phyloP scores from a whole-genome alignment of 2,113 vertebrate genomes.

The Sarotherodon lohbergeri region DNA sequence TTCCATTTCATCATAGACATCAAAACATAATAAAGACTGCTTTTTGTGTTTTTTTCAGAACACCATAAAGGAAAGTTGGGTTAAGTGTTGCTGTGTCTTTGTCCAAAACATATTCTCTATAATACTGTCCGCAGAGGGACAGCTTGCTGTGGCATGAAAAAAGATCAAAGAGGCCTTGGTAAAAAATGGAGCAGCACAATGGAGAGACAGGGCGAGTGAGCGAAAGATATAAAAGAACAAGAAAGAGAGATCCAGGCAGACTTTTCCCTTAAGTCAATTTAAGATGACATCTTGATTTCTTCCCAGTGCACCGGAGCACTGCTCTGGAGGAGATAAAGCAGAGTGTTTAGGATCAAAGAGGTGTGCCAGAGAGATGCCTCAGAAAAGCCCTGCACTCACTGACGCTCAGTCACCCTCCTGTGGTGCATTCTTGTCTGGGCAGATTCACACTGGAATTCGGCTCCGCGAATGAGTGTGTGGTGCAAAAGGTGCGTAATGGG shows the following conservation, averaged over 20 bases:
- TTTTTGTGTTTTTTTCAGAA: constrained; percentile 4
- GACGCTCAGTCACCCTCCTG: constrained; percentile 51
- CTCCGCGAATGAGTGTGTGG: neutral
- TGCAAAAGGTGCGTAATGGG: neutral
- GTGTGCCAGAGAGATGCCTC: constrained; percentile 40
- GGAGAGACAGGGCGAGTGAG: constrained; percentile 17
- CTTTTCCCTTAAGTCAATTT: constrained; percentile 68
- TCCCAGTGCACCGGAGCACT: constrained; percentile 39
- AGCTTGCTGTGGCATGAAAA: constrained; percentile 34
- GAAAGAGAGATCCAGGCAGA: constrained; percentile 51
- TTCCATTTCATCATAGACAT: constrained; percentile 61
- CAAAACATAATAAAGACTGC: constrained; percentile 20
- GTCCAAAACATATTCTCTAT: constrained; percentile 30
- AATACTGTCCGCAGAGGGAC: constrained; percentile 48
- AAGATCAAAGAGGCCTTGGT: constrained; percentile 62
- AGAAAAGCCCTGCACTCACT: constrained; percentile 44
- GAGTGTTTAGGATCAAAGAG: constrained; percentile 72
- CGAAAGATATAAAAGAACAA: constrained; percentile 57
- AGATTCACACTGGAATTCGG: constrained; percentile 8
- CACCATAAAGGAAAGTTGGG: constrained; percentile 25
- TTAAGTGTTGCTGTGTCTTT: constrained; percentile 2
- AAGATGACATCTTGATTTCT: constrained; percentile 75
- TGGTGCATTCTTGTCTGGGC: constrained; percentile 42
- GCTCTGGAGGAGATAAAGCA: constrained; percentile 61
- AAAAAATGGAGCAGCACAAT: constrained; percentile 50